A percentile compares a stretch with the other conserved stretches of the same genome.
Conservation (phyloP, 2,888 invertebrate species). For the Protonemura montana region DNA sequence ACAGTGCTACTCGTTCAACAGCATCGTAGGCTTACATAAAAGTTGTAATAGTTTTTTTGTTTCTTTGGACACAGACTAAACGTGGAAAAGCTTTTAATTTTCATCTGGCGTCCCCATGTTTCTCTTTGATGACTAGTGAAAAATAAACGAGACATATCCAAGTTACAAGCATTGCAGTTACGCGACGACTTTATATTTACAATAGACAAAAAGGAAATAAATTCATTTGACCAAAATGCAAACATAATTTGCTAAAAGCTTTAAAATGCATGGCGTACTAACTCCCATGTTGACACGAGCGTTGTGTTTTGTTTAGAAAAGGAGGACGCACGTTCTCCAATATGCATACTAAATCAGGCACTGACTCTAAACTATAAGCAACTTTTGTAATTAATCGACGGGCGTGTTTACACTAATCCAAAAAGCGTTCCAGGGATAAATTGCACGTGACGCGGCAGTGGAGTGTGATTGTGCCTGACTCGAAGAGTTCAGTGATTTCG, state of each 20-base stretch:
- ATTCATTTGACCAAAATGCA: not conserved
- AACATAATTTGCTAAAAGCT: slow-evolving; percentile 4
- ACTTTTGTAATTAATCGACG: not conserved
- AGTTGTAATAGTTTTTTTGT: not conserved
- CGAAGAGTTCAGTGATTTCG: not conserved
- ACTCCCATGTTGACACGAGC: not conserved
- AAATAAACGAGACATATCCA: not conserved
- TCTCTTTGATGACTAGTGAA: not conserved
- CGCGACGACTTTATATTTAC: not conserved
- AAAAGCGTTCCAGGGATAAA: not conserved
- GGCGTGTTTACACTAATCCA: not conserved
- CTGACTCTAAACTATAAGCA: not conserved
- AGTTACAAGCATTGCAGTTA: not conserved
- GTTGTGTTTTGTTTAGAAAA: too few relatives aligned
- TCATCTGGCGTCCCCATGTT: not conserved
- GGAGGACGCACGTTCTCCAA: too few relatives aligned
- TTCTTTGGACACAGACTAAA: not conserved
- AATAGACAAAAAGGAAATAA: not conserved
- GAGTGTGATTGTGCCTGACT: too few relatives aligned
- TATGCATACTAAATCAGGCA: too few relatives aligned
- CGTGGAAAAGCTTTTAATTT: not conserved
- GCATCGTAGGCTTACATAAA: not conserved
- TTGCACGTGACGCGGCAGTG: too few relatives aligned
- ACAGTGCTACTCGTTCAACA: not conserved
- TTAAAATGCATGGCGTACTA: not conserved